Base-by-base conservation (phyloP, 1,140 invertebrate species). In the Carcinoscorpius rotundicauda region DNA sequence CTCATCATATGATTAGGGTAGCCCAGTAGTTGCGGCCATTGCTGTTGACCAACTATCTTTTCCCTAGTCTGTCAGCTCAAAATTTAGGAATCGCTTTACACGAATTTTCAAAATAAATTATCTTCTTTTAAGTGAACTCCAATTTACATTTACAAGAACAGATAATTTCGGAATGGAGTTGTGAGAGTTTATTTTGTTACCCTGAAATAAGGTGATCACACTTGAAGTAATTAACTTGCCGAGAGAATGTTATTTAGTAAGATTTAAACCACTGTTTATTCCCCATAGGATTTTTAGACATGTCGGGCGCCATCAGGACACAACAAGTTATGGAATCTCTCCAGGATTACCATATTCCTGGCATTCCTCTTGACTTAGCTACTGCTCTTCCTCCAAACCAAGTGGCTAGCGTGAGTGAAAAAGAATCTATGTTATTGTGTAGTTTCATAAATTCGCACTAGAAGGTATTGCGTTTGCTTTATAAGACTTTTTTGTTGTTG, bases 331-430 rank as follows among this genome's bases (percentile, higher is more conserved):
- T 64, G 3, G 64, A 68, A 49, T 56, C 70, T 5, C 65, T 72
- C 6, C 52, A 62, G 50, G 64, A 68, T 66, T 72, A 69, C 53
- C 60, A 69, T 11, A 69, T 72, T 48, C 73, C 73, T 3, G 67
- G 71, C 4, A 65, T 73, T 6, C 64, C 69, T 8, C 56, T 72
- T 51, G 49, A 63, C n/a, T 66, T 67, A 5, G 63, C 69, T 29
- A 66, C 61, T 3, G 53, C 70, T 4, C 66, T 72, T 3, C 70
- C 73, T 3, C 64, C 71, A n/a, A 69, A 69, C 52, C 70, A 74
- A 51, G 52, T 67, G 64, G 73, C 72, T 4, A 64, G 71, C 69
- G 73, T 74, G 64, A 69, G 63, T n/a, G n/a, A 29, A 29, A 29
- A 29, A 29, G n/a, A n/a, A 1, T 29, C 29, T 29, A 29, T 29